Percentiles rank a stretch among this genome's conserved stretches.
Conservation (phyloP, 2,888 invertebrate species). For the Mesopsocus fuscifrons region DNA sequence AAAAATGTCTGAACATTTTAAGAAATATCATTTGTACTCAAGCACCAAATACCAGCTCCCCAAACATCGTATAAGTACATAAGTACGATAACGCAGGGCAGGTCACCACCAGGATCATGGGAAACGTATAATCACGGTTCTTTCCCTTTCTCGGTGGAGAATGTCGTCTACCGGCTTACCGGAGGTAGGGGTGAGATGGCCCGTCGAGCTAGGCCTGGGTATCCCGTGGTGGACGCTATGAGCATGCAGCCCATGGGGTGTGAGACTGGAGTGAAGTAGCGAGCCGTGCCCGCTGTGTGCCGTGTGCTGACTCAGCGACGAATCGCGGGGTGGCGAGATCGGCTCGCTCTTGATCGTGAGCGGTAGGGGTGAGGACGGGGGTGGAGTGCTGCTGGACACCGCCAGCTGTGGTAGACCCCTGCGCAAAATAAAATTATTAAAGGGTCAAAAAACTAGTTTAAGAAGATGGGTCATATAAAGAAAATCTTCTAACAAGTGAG, state of each 20-base stretch:
- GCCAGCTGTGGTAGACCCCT: constrained; percentile 59
- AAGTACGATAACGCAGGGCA: no score
- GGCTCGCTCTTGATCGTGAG: constrained; percentile 91
- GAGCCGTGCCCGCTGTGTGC: constrained; percentile 18
- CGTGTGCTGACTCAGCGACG: constrained; percentile 29
- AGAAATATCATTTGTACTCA: no score
- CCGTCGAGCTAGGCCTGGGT: constrained; percentile 36
- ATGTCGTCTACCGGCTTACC: no score
- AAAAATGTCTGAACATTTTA: no score
- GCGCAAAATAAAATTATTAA: no score
- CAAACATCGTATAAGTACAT: no score
- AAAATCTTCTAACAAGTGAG: constrained; percentile 9
- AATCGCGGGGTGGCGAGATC: constrained; percentile 80
- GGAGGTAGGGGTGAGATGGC: constrained; percentile 37
- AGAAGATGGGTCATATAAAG: no score
- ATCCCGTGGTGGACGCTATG: constrained; percentile 25
- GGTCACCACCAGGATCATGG: no score
- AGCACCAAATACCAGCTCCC: no score
- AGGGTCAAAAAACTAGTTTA: no score
- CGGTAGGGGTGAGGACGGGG: constrained; percentile 60
- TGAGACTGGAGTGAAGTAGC: constrained; percentile 27
- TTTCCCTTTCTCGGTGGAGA: no score
- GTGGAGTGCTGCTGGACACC: constrained; percentile 54
- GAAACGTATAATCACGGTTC: no score
- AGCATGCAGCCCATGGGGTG: constrained; percentile 33